phyloP scores from a whole-genome alignment of 1,140 invertebrate species.

The Eurosta solidaginis region DNA sequence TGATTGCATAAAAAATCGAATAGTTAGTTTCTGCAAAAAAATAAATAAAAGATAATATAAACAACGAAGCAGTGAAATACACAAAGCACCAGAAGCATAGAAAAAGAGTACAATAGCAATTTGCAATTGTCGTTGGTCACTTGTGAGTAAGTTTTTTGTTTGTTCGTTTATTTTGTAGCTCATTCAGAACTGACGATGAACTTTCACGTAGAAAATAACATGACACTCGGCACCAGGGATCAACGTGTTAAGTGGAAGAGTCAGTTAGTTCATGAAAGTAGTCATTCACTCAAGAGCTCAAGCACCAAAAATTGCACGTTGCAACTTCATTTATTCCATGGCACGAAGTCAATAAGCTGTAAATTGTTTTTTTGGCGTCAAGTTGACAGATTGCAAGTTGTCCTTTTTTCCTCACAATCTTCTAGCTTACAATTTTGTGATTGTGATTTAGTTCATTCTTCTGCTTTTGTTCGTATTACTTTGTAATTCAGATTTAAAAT shows the following conservation, averaged over 20 bases:
- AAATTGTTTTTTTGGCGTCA: conserved; percentile 21
- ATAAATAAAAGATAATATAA: too few species aligned
- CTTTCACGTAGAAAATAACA: conserved; percentile 12
- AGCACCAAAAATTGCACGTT: background rate
- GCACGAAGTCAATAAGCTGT: conserved; percentile 24
- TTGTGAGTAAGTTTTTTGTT: background rate
- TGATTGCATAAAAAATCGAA: too few species aligned
- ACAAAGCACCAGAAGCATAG: too few species aligned
- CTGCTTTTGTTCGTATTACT: background rate
- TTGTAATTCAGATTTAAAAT: background rate
- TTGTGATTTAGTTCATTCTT: too few species aligned
- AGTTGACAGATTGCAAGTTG: background rate
- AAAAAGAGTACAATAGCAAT: too few species aligned
- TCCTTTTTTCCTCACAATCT: background rate
- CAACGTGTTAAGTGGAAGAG: background rate
- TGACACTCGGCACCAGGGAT: background rate
- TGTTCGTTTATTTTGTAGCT: background rate
- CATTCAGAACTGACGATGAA: background rate
- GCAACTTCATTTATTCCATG: conserved; percentile 23
- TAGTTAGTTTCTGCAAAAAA: too few species aligned
- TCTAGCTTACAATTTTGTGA: background rate
- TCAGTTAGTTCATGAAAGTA: conserved; percentile 19
- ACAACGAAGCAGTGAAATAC: too few species aligned
- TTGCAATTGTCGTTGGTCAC: background rate
- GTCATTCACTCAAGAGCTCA: background rate